Percentiles rank a stretch among this genome's conserved stretches.
phyloP scores from a whole-genome alignment of 2,113 vertebrate species.

The Nibea coibor region DNA sequence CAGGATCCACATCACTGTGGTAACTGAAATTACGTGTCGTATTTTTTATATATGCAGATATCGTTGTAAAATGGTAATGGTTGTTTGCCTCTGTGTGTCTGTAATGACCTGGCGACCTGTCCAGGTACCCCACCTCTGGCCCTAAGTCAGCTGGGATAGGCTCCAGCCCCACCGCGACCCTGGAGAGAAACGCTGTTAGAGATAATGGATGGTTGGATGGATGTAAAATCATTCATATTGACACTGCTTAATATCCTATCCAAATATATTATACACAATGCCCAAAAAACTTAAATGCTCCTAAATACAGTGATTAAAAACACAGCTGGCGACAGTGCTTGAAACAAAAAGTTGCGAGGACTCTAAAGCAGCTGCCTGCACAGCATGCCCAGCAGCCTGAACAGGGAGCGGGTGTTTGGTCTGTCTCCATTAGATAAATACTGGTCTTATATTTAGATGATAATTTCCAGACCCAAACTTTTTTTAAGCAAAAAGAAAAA shows the following conservation, averaged over 20 bases:
- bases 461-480: neutral
- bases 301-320: neutral
- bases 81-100: too few relatives aligned
- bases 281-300: neutral
- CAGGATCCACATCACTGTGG: too few relatives aligned
- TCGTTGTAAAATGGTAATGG: too few relatives aligned
- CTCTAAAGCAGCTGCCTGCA: neutral
- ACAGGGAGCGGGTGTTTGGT: neutral
- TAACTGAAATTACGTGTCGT: too few relatives aligned
- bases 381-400: neutral
- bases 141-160: too few relatives aligned
- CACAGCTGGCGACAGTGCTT: neutral
- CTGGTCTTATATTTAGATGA: neutral
- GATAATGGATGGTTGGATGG: too few relatives aligned
- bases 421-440: conserved; percentile 14
- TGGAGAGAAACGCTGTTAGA: too few relatives aligned
- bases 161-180: too few relatives aligned
- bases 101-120: too few relatives aligned
- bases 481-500: neutral
- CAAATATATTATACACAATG: neutral
- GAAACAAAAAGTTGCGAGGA: neutral
- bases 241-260: neutral
- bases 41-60: too few relatives aligned
- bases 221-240: neutral
- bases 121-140: too few relatives aligned